Conservation (phyloP, 1,140 invertebrate genomes). For the Araneus ventricosus region DNA sequence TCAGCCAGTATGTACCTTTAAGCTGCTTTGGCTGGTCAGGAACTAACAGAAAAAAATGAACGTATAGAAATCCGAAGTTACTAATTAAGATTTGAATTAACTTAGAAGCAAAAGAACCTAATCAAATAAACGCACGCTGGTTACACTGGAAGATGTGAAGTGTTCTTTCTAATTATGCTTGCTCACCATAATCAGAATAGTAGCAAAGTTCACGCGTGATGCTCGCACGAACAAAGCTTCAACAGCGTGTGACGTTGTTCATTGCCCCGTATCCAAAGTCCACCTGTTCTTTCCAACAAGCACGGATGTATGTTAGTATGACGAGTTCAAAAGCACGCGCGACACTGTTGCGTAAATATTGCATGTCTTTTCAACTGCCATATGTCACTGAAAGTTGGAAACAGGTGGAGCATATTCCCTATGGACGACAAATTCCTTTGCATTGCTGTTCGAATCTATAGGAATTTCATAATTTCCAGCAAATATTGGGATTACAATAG, state of each 20-base stretch:
- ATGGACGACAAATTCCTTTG: not conserved
- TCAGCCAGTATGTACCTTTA: too few species aligned
- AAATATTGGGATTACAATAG: too few species aligned
- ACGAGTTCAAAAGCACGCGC: conserved; percentile 24
- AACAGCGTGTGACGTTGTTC: conserved; percentile 47
- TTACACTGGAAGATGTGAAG: not conserved
- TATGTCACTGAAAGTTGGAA: not conserved
- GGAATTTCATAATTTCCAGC: not conserved
- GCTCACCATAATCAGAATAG: not conserved
- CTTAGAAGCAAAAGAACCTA: not conserved
- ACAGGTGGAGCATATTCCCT: not conserved
- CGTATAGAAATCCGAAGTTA: too few species aligned
- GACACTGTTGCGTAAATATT: conserved; percentile 13
- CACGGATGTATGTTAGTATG: conserved; percentile 61
- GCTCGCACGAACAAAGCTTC: conserved; percentile 23
- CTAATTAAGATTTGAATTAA: too few species aligned
- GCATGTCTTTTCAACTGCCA: conserved; percentile 12
- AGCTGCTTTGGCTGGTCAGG: too few species aligned
- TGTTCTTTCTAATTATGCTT: not conserved
- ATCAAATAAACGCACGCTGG: not conserved
- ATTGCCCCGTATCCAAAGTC: conserved; percentile 36
- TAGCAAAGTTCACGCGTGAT: conserved; percentile 21
- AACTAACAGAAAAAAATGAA: too few species aligned
- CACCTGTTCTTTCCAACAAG: conserved; percentile 15
- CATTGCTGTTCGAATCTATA: not conserved